A percentile compares a stretch with the other conserved stretches of the same genome.
Conservation (phyloP, 2,113 vertebrate species). For the Vulpes ferrilata region DNA sequence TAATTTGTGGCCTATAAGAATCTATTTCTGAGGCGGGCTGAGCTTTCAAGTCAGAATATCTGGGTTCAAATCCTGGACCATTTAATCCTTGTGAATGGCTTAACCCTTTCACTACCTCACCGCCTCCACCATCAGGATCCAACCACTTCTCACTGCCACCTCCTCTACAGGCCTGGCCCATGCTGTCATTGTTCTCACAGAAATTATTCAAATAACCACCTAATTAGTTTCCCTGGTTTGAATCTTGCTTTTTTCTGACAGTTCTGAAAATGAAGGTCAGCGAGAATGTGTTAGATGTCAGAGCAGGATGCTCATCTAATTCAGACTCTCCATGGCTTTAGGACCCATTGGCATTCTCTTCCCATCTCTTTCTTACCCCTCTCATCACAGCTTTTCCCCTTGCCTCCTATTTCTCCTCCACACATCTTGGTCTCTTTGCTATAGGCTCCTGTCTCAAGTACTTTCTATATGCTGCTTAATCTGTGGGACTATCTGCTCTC, state of each 20-base stretch:
- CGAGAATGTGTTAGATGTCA: background rate
- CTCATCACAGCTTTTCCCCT: background rate
- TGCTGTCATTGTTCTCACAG: background rate
- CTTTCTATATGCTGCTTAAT: background rate
- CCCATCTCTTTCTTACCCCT: background rate
- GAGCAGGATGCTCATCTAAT: background rate
- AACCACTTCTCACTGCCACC: too few species aligned
- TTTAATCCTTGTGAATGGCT: background rate
- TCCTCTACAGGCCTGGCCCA: background rate
- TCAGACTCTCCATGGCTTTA: background rate
- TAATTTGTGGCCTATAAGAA: background rate
- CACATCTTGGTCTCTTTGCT: background rate
- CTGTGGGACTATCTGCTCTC: too few species aligned
- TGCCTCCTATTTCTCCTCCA: background rate
- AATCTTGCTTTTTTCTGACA: background rate
- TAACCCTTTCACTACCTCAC: rapidly evolving
- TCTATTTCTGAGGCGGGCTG: background rate
- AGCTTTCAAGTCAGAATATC: background rate
- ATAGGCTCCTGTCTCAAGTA: rapidly evolving
- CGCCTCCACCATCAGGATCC: background rate
- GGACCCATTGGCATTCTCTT: background rate
- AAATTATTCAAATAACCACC: background rate
- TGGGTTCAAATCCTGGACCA: background rate
- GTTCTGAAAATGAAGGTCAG: background rate
- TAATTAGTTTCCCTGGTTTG: background rate